Evolutionary conservation across 2,113 vertebrate genomes (phyloP), one percentile per base, ranked within the genome.

Genomic region (Forbesichthys agassizii): DNA sequence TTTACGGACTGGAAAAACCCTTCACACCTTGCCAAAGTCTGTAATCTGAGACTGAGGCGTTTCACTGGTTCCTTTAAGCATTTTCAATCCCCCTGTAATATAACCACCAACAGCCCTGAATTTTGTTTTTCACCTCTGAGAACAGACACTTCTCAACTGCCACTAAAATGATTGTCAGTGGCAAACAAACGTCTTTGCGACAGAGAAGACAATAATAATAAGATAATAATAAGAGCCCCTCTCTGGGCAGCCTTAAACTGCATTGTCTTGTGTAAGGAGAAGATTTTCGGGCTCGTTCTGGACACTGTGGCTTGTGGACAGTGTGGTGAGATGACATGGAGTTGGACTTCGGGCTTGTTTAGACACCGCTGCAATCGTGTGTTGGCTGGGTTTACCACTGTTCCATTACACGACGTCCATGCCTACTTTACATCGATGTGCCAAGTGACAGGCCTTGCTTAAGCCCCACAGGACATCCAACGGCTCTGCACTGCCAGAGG

Each of bases 281-380:
- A 7, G 36, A 42, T 42, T 42, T 42, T 6, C 7, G 7, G 0
- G 36, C 36, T 42, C 3, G 36, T 8, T 42, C 36, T 5, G 4
- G 36, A 8, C 36, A 42, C 16, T 0, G 6, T 55, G 49, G 14
- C 9, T 36, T 73, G 27, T 27, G 27, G 61, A 66, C 52, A 54
- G 52, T 7, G 13, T 51, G 48, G 69, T 47, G 13, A 13, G 13
- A 16, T 16, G 13, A 42, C 36, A n/a, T 54, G 13, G 52, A 54
- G 13, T 27, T 54, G 33, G 42, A 68, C 72, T 82, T 61, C 71
- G 20, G 66, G 48, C 27, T 51, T 71, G 72, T 78, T 75, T 14
- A 78, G 55, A 61, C 48, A 8, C 9, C 46, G 58, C 57, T 60
- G 64, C 60, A 36, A 48, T 27, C 27, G 27, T 27, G 59, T 56